These are phyloP conservation scores for Pseudocheirus occidentalis DNA, from an alignment of 2,797 vertebrate species.

Conservation along the genomic window DNA sequence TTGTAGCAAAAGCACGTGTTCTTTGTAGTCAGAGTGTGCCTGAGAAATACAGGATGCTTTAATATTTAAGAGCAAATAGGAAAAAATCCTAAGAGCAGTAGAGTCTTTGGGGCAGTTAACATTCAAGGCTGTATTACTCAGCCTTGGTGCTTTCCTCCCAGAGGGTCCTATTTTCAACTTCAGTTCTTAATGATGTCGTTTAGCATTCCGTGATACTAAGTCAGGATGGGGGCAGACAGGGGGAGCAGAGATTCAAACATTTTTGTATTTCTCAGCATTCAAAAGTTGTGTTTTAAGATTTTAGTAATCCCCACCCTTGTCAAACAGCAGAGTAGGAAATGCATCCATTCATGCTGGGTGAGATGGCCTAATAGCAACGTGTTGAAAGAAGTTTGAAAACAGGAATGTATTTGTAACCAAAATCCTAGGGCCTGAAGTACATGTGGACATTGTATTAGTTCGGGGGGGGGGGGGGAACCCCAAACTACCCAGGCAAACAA, in stretches of 20 bases:
- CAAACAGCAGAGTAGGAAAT: background rate
- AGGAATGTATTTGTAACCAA: background rate
- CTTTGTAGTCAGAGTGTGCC: background rate
- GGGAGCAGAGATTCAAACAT: background rate
- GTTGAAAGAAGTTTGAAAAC: background rate
- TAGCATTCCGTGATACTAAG: background rate
- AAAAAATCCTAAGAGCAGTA: background rate
- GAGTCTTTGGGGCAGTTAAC: background rate
- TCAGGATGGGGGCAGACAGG: background rate
- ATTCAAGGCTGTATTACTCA: background rate
- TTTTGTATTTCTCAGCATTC: background rate
- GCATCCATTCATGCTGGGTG: no score
- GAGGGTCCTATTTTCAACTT: background rate
- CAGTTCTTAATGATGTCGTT: background rate
- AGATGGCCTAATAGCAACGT: background rate
- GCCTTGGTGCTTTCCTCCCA: background rate
- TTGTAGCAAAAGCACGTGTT: no score
- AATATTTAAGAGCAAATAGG: background rate
- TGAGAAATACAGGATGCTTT: background rate
- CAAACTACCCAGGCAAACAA: background rate
- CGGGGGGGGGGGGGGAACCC: background rate
- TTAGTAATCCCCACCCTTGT: background rate
- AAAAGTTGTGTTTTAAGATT: background rate
- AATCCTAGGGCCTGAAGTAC: background rate
- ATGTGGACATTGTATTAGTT: background rate